Base-by-base conservation (phyloP, 2,797 vertebrate genomes). In the Pagetopsis macropterus region DNA sequence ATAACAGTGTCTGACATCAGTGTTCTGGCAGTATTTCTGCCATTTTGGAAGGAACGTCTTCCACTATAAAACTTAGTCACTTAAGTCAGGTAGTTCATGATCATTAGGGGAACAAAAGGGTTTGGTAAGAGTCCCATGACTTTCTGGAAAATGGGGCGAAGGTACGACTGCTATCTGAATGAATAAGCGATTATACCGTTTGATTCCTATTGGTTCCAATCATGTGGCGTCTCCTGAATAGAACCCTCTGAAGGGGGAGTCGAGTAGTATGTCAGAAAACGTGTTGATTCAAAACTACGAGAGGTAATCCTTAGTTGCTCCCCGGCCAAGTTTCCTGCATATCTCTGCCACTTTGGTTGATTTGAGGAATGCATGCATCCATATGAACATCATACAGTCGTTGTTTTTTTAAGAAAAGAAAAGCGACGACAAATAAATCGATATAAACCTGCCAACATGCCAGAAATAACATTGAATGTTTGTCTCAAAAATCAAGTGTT, bases 351-450 rank as follows among this genome's bases (percentile, higher is more conserved):
- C 89, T 90, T 90, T 90, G 89, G 87, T 89, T 84, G 64, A 85
- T 84, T 88, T 84, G 78, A 88, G 87, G 90, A 92, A 91, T 87
- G 84, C 90, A 92, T 93, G 90, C 90, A 85, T 92, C 88, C 90
- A 90, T 81, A 80, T 89, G 70, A 88, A 76, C 76, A 87, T 87
- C 68, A 76, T 70, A 88, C 70, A 65, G 3, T 65, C 81, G 12
- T 62, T 43, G n/a, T 6, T 10, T 55, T 63, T 37, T 60, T 51
- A 56, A 60, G 76, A 68, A 65, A 66, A 70, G 62, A 81, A 71
- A 19, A 66, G 45, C 49, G 2, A 82, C 55, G 15, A 76, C 56
- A 84, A 80, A 79, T 83, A 37, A 37, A 37, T 37, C 33, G 1
- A 67, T 79, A 76, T 43, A 85, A 87, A 87, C 70, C 87, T 82